Conservation (phyloP, 2,797 vertebrate genomes). For the Gadopsis marmoratus region DNA sequence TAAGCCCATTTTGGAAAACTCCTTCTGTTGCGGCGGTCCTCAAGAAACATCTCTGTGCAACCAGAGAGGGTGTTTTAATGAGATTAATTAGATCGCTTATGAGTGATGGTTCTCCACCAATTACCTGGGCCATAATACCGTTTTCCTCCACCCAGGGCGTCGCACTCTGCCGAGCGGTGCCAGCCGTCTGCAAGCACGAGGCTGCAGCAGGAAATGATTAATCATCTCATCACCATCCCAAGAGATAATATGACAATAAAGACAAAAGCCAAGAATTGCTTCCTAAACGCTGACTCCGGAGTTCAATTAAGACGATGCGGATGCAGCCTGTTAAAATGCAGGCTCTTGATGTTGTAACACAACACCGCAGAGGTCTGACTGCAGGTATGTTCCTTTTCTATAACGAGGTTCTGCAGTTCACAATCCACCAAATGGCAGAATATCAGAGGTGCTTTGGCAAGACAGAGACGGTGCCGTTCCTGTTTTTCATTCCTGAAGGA, state of each 20-base stretch:
- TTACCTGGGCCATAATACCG: conserved; percentile 79
- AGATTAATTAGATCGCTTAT: conserved; percentile 80
- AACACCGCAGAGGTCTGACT: conserved; percentile 45
- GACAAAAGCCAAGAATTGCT: conserved; percentile 71
- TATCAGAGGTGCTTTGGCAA: conserved; percentile 52
- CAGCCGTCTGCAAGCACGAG: conserved; percentile 42
- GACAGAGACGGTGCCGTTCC: conserved; percentile 27
- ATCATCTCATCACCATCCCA: conserved; percentile 75
- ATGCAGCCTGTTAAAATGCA: conserved; percentile 34
- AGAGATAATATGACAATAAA: conserved; percentile 78
- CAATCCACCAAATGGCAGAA: conserved; percentile 48
- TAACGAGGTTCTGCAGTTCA: conserved; percentile 62
- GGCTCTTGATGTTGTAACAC: conserved; percentile 37
- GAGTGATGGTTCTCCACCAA: conserved; percentile 82
- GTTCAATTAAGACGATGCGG: conserved; percentile 57
- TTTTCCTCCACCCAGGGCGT: conserved; percentile 69
- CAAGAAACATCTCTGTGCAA: conserved; percentile 42
- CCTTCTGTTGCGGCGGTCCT: conserved; percentile 47
- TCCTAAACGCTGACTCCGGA: conserved; percentile 59
- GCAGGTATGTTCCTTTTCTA: conserved; percentile 48
- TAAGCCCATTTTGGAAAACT: conserved; percentile 59
- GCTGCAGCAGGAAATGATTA: conserved; percentile 73
- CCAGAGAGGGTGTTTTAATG: conserved; percentile 71
- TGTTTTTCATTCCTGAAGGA: conserved; percentile 53
- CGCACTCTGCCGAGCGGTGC: conserved; percentile 49